A percentile compares a stretch with the other conserved stretches of the same genome.
Evolutionary conservation across 2,888 invertebrate species (phyloP).

Genomic region (Saturnia japonica): DNA sequence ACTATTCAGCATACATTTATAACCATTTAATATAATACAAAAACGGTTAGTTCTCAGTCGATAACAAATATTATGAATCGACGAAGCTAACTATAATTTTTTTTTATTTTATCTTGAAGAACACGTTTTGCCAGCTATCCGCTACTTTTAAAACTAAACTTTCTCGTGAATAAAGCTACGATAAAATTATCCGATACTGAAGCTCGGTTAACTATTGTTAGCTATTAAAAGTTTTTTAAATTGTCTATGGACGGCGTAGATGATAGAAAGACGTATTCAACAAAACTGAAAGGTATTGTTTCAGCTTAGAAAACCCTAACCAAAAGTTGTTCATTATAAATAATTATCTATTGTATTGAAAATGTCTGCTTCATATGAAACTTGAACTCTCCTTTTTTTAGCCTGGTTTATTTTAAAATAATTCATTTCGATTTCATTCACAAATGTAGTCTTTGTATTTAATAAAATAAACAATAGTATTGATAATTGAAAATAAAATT

Average conservation of each 20-base stretch:
- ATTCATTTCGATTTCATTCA: background rate
- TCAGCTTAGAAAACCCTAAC: background rate
- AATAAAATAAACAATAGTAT: no score
- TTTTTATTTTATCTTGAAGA: background rate
- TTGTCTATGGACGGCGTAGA: background rate
- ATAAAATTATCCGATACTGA: constrained; percentile 8
- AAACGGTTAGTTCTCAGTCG: background rate
- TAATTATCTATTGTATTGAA: background rate
- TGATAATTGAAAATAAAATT: no score
- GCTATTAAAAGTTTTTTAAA: constrained; percentile 10
- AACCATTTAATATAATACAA: background rate
- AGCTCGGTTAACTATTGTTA: constrained; percentile 6
- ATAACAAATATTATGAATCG: background rate
- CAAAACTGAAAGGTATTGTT: background rate
- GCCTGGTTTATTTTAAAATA: background rate
- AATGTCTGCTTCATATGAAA: background rate
- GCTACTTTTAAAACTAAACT: background rate
- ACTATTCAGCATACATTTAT: no score
- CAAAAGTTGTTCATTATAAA: background rate
- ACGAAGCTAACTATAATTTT: no score
- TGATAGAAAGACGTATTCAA: background rate
- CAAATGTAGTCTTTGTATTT: no score
- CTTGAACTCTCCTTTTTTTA: background rate
- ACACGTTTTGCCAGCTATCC: constrained; percentile 4
- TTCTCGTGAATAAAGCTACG: background rate